phyloP scores from a whole-genome alignment of 2,888 invertebrate genomes.

The Abrostola tripartita region DNA sequence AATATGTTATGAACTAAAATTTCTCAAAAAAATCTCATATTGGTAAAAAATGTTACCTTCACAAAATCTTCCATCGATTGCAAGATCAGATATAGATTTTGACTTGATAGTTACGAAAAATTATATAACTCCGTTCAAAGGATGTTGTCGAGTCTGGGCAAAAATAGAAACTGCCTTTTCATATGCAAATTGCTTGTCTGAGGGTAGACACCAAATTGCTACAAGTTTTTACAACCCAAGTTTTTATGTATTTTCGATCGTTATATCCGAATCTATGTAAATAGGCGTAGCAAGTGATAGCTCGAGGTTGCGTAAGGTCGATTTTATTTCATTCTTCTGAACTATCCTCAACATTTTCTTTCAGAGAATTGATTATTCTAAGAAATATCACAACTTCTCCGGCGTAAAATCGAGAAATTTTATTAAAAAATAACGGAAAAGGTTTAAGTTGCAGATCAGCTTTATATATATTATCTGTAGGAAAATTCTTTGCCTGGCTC shows the following conservation, averaged over 20 bases:
- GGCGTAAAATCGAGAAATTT: no score
- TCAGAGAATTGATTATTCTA: not conserved
- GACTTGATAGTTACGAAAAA: not conserved
- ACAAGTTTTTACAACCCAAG: constrained; percentile 17
- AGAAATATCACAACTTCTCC: not conserved
- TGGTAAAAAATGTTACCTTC: no score
- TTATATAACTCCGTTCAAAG: not conserved
- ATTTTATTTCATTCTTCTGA: constrained; percentile 12
- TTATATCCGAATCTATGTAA: constrained; percentile 13
- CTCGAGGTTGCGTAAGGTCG: constrained; percentile 6
- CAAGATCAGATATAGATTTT: no score
- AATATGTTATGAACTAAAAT: no score
- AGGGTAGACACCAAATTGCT: constrained; percentile 7
- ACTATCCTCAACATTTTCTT: constrained; percentile 2
- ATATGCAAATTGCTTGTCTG: constrained; percentile 35
- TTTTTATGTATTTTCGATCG: constrained; percentile 16
- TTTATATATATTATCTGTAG: no score
- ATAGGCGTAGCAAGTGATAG: constrained; percentile 10
- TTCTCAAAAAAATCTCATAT: no score
- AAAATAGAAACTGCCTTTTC: constrained; percentile 11
- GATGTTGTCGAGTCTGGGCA: not conserved
- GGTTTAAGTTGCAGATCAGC: no score
- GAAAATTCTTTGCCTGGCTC: no score
- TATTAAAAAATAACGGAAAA: no score
- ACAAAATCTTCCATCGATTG: no score